Evolutionary conservation across 2,113 vertebrate species (phyloP).

Genomic region (Falco punctatus): DNA sequence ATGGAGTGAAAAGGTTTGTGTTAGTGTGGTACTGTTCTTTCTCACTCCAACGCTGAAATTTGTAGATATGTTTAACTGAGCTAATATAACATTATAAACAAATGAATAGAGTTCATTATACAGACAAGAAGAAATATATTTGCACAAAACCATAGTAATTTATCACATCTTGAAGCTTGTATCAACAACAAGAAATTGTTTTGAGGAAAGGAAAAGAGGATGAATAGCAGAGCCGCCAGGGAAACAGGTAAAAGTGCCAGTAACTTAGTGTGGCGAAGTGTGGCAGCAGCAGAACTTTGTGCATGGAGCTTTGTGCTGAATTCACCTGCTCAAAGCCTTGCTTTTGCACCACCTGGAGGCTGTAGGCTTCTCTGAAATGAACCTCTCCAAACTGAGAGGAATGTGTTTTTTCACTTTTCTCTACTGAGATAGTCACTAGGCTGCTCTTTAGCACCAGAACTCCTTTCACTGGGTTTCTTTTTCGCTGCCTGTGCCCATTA

Average conservation of each 20-base stretch:
- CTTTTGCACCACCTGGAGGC: slow-evolving; percentile 15
- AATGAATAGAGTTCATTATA: not conserved
- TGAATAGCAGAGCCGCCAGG: not conserved
- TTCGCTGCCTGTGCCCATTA: not conserved
- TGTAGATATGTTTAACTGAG: not conserved
- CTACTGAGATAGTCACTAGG: not conserved
- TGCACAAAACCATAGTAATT: not conserved
- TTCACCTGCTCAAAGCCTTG: not conserved
- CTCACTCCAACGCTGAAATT: not conserved
- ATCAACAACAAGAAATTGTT: not conserved
- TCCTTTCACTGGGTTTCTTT: not conserved
- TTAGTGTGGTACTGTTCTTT: not conserved
- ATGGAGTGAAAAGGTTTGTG: not conserved
- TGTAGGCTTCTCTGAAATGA: not conserved
- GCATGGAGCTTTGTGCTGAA: not conserved
- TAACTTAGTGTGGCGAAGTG: not conserved
- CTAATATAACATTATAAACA: not conserved
- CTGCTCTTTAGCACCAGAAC: not conserved
- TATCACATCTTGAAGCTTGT: not conserved
- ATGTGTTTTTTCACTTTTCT: not conserved
- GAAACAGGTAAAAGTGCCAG: not conserved
- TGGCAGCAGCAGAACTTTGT: not conserved
- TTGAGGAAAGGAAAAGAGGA: not conserved
- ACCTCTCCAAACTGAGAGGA: not conserved
- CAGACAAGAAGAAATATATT: not conserved